Percentiles rank a stretch among this genome's conserved stretches.
These are phyloP conservation scores for Drosophila suzukii DNA, from an alignment of 1,140 invertebrate species.

Conservation along the genomic window DNA sequence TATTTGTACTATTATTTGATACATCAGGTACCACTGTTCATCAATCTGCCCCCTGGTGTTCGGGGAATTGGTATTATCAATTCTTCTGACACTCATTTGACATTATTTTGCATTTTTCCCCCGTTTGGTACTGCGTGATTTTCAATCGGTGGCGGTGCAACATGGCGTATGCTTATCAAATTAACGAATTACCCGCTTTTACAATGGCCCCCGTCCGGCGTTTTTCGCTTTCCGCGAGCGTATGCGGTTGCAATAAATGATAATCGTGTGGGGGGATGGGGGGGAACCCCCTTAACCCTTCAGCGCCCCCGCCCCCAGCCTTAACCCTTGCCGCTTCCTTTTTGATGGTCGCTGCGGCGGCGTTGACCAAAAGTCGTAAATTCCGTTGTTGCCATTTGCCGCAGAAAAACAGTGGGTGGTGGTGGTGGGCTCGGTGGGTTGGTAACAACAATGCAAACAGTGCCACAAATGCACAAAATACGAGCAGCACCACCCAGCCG, in stretches of 20 bases:
- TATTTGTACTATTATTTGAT: too few species aligned
- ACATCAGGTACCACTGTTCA: too few species aligned
- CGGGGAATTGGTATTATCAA: neutral
- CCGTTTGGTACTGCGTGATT: conserved; percentile 38
- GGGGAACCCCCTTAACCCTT: neutral
- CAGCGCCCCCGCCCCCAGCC: neutral
- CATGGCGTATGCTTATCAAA: conserved; percentile 79
- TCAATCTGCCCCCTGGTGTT: neutral
- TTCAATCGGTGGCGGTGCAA: conserved; percentile 62
- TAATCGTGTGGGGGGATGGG: conserved; percentile 50
- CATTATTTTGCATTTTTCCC: conserved; percentile 14
- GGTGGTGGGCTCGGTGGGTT: neutral
- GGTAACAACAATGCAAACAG: conserved; percentile 74
- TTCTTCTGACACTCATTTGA: neutral
- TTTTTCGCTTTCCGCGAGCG: conserved; percentile 25
- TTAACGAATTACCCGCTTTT: conserved; percentile 76
- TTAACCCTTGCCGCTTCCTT: conserved; percentile 21
- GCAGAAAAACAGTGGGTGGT: conserved; percentile 69
- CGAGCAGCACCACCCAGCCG: conserved; percentile 8
- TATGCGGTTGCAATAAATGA: conserved; percentile 81
- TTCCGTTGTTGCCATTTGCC: conserved; percentile 70
- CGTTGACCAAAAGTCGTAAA: conserved; percentile 78
- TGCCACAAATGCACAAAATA: conserved; percentile 81
- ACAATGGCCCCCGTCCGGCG: conserved; percentile 50
- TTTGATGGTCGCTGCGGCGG: conserved; percentile 64